Evolutionary conservation across 2,797 vertebrate genomes (phyloP).

Genomic region (Pseudocheirus occidentalis): DNA sequence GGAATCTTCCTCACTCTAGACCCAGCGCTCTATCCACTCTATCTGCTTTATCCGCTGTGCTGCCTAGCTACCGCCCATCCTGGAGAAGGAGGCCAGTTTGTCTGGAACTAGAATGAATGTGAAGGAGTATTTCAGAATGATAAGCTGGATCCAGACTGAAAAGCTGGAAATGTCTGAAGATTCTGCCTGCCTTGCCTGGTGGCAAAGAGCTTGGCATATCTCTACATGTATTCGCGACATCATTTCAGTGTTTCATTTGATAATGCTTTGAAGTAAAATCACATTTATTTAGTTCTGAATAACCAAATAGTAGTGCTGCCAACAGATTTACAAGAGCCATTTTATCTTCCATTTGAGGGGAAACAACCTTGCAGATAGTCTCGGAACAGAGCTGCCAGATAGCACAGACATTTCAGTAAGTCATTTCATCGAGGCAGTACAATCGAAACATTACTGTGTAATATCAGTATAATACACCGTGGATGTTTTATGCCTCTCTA

Average conservation of each 20-base stretch:
- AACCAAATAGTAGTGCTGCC: conserved; percentile 3
- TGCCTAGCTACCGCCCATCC: background rate
- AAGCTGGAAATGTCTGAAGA: background rate
- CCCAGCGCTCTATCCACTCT: background rate
- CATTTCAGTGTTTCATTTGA: background rate
- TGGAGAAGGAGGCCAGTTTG: background rate
- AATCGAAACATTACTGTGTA: background rate
- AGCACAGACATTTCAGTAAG: background rate
- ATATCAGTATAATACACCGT: background rate
- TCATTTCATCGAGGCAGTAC: background rate
- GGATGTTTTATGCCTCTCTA: conserved; percentile 24
- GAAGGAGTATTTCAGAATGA: background rate
- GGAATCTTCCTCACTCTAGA: background rate
- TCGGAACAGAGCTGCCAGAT: background rate
- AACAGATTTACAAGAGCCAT: background rate
- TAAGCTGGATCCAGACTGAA: background rate
- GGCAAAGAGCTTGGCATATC: background rate
- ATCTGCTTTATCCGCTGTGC: too few relatives aligned
- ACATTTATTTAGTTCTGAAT: background rate
- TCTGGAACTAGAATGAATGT: background rate
- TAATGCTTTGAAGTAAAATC: background rate
- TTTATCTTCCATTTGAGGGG: conserved; percentile 7
- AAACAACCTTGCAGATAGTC: conserved; percentile 16
- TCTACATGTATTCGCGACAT: background rate
- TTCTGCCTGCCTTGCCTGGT: background rate